A percentile compares a stretch with the other conserved stretches of the same genome.
phyloP scores from a whole-genome alignment of 1,140 invertebrate species.

The Drosophila micromelanica region DNA sequence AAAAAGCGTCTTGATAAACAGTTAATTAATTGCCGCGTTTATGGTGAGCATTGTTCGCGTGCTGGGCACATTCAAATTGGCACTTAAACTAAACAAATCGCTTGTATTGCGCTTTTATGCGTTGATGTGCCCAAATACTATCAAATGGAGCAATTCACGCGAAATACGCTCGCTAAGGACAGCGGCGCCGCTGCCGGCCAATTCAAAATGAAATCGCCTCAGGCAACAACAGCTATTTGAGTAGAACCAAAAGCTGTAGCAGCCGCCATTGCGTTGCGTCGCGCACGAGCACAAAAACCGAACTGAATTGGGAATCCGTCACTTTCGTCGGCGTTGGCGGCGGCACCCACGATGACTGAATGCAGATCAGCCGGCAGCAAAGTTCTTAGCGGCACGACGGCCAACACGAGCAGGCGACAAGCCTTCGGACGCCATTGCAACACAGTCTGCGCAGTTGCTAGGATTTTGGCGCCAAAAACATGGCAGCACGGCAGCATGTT shows the following conservation, averaged over 20 bases:
- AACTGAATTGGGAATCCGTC: constrained; percentile 55
- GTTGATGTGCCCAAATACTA: constrained; percentile 22
- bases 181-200: neutral
- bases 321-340: constrained; percentile 14
- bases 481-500: constrained; percentile 50
- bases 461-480: constrained; percentile 63
- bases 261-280: constrained; percentile 48
- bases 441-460: constrained; percentile 57
- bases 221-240: constrained; percentile 8
- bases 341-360: constrained; percentile 22
- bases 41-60: constrained; percentile 59
- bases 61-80: constrained; percentile 32
- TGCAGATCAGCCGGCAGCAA: constrained; percentile 70
- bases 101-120: constrained; percentile 22
- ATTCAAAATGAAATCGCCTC: constrained; percentile 23
- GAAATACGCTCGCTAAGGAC: constrained; percentile 8
- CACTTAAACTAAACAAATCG: constrained; percentile 35
- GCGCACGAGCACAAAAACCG: constrained; percentile 62
- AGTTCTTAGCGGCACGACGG: constrained; percentile 29
- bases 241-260: constrained; percentile 4
- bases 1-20: constrained; percentile 35
- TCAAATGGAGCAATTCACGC: constrained; percentile 14
- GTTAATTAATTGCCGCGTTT: constrained; percentile 53
- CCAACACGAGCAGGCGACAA: constrained; percentile 29
- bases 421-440: constrained; percentile 24